These are phyloP conservation scores for Abrostola tripartita DNA, from an alignment of 2,888 invertebrate genomes.

Conservation along the genomic window DNA sequence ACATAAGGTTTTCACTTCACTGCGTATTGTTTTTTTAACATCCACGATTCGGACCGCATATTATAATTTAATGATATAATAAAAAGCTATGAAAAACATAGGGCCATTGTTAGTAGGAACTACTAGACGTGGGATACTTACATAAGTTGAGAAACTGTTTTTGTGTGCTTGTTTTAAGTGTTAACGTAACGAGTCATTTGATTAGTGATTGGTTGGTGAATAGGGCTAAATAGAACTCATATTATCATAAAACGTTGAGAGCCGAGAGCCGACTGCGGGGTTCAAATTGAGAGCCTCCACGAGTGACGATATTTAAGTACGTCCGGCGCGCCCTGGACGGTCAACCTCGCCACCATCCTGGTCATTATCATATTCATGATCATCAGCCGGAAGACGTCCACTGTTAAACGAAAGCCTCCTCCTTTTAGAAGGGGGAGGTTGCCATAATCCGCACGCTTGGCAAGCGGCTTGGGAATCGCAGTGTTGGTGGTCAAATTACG, in stretches of 20 bases:
- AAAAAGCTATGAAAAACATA: constrained; percentile 11
- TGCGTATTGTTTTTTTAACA: constrained; percentile 50
- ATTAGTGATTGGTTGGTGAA: constrained; percentile 13
- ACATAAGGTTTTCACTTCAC: constrained; percentile 56
- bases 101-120: constrained; percentile 22
- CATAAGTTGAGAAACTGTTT: constrained; percentile 30
- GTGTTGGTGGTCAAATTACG: no score
- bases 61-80: constrained; percentile 37
- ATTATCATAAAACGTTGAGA: not conserved
- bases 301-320: no score
- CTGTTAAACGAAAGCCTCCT: no score
- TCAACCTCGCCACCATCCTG: no score
- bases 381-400: no score
- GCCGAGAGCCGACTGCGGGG: no score
- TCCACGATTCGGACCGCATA: constrained; percentile 8
- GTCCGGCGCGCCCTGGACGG: no score
- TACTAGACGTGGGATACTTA: constrained; percentile 22
- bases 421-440: no score
- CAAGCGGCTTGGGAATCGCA: no score
- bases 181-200: constrained; percentile 16
- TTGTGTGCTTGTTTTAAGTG: constrained; percentile 18
- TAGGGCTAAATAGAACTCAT: constrained; percentile 6
- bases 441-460: no score
- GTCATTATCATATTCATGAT: no score
- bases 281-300: no score